Percentiles rank a stretch among this genome's conserved stretches.
phyloP scores from a whole-genome alignment of 2,888 invertebrate genomes.

The Lochmaea capreae region DNA sequence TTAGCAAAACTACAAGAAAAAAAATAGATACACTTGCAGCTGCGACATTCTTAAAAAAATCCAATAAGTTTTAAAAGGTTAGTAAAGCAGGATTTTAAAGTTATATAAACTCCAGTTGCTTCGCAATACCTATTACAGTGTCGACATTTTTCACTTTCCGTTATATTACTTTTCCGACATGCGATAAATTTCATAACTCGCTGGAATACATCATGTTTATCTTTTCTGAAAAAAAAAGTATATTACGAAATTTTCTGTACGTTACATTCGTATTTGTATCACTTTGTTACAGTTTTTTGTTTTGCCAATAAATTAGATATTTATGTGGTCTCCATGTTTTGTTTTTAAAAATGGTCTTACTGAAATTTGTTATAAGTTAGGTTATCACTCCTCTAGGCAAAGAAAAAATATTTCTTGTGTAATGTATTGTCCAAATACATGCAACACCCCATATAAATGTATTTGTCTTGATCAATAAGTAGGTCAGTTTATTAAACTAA shows the following conservation, averaged over 20 bases:
- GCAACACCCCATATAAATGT: no score
- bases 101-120: slow-evolving; percentile 28
- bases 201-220: slow-evolving; percentile 33
- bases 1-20: not conserved
- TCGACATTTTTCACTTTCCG: slow-evolving; percentile 31
- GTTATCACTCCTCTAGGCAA: no score
- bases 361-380: no score
- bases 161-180: slow-evolving; percentile 34
- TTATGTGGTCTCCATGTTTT: not conserved
- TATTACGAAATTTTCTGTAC: slow-evolving; percentile 20
- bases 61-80: slow-evolving; percentile 22
- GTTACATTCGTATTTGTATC: slow-evolving; percentile 29
- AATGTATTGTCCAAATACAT: no score
- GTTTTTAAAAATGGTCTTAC: no score
- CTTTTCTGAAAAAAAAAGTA: slow-evolving; percentile 19
- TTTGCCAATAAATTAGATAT: not conserved
- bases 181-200: slow-evolving; percentile 31
- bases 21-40: not conserved
- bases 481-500: no score
- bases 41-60: not conserved
- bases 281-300: slow-evolving; percentile 19
- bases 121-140: slow-evolving; percentile 25
- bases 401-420: no score
- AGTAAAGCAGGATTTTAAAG: slow-evolving; percentile 28
- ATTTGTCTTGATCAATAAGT: no score